Base-by-base conservation (phyloP, 2,113 vertebrate genomes). In the Sapayoa aenigma region DNA sequence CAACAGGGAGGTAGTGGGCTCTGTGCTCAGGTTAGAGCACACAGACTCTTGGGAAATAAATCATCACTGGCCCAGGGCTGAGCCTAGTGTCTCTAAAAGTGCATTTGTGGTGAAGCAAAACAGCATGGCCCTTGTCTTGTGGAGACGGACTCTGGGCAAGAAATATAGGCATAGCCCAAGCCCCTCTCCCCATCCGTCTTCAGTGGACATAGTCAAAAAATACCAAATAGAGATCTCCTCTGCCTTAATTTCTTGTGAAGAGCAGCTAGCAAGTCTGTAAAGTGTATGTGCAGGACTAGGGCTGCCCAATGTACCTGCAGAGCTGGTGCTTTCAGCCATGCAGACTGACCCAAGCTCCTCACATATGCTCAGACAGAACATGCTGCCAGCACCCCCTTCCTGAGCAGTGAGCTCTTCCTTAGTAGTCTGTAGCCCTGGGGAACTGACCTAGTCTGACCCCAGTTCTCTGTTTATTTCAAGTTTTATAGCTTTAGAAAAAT, bases 401-500 rank as follows among this genome's bases (percentile, higher is more conserved):
- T 0, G 4, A 77, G 49, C 37, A 74, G n/a, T 24, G 14, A 14
- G 9, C 31, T 89, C 41, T 92, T 86, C 68, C 52, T 83, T 53
- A 6, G 0, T 27, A 67, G 60, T 63, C 33, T 37, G 31, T 49
- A 78, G 27, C 41, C 53, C 50, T 6, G 9, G 55, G 74, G 75
- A 85, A 30, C 30, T 87, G 78, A 83, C 85, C 84, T 53, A 46
- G 55, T 44, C 77, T 49, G 67, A 81, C 59, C 78, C n/a, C 17
- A 58, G 33, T 25, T 49, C 71, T 46, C 44, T 67, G 69, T 79
- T 95, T 81, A 62, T 93, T 93, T 95, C 47, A 82, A 77, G 31
- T 78, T 88, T 79, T 68, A 72, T 49, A 84, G 62, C 77, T 92
- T 90, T 68, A 75, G 49, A 89, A 94, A 71, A 62, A 93, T 94